Evolutionary conservation across 2,797 vertebrate species (phyloP), one percentile per base, ranked within the genome.

Genomic region (Parotocinclus haroldoi): DNA sequence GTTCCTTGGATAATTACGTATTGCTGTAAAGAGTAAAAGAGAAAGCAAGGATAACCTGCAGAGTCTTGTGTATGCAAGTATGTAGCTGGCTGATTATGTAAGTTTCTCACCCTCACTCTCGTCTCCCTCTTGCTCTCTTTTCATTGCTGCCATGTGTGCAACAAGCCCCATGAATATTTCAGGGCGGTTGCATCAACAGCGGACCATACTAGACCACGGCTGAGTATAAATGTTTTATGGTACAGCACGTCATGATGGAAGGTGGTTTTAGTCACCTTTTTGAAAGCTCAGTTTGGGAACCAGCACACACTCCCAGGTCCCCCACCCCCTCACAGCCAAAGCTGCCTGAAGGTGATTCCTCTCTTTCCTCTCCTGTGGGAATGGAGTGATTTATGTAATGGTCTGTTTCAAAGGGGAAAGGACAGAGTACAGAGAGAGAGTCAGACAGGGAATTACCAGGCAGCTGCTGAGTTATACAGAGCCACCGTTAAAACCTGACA

Each of bases 201-300:
- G 84, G 83, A 65, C 69, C 81, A 81, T 72, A 86, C 83, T 84
- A 85, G 84, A 87, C 84, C 79, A 73, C 81, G 79, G 79, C 72
- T 80, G 74, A 79, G 86, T 89, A 87, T 91, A 88, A 91, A 91
- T 91, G 89, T 90, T 90, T 89, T 80, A 91, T 88, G 82, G 88
- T 86, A 89, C 87, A 86, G 88, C 79, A 89, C 81, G 84, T 87
- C 87, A 87, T 88, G 87, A 88, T 82, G 79, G 85, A 82, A 85
- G 72, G 4, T 90, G 90, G 90, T 89, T 89, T 89, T 89, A 89
- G 89, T 75, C 63, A 57, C 42, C 51, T 79, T 81, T 76, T 64
- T 54, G 40, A 61, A 68, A 46, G 63, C 73, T 75, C 79, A 78
- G 73, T 79, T 54, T 39, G 58, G 72, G 69, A 78, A 58, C 50